Evolutionary conservation across 2,113 vertebrate species (phyloP).

Genomic region (Phalacrocorax aristotelis): DNA sequence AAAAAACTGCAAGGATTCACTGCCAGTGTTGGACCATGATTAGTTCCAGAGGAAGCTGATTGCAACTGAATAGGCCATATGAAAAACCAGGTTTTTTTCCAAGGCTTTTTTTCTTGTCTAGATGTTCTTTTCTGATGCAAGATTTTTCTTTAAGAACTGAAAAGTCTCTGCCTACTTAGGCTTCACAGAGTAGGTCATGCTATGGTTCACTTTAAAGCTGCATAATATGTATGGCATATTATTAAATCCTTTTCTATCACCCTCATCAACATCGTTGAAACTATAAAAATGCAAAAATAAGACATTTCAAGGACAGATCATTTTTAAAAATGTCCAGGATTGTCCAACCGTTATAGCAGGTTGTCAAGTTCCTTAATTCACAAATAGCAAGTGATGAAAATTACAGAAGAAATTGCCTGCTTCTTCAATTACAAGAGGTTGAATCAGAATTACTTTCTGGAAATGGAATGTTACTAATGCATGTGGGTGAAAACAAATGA

Average conservation of each 20-base stretch:
- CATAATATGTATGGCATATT: background rate
- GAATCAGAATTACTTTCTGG: background rate
- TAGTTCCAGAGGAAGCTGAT: background rate
- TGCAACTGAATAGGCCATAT: background rate
- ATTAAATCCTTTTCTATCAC: background rate
- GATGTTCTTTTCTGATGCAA: background rate
- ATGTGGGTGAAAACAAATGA: background rate
- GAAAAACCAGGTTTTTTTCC: background rate
- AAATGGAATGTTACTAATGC: slow-evolving; percentile 1
- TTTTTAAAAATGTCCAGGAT: background rate
- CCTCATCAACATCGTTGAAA: background rate
- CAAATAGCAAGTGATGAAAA: background rate
- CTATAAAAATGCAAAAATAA: background rate
- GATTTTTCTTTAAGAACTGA: background rate
- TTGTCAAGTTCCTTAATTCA: background rate
- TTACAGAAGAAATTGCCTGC: background rate
- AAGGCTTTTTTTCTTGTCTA: background rate
- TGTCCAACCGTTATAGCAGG: background rate
- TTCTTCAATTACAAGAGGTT: slow-evolving; percentile 18
- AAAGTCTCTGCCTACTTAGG: background rate
- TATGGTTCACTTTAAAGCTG: background rate
- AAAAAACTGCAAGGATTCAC: background rate
- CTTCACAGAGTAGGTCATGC: background rate
- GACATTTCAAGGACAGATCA: background rate
- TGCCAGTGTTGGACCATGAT: background rate